Percentiles rank a stretch among this genome's conserved stretches.
These are phyloP conservation scores for Tachystola acroxantha DNA, from an alignment of 2,888 invertebrate genomes.

Conservation along the genomic window DNA sequence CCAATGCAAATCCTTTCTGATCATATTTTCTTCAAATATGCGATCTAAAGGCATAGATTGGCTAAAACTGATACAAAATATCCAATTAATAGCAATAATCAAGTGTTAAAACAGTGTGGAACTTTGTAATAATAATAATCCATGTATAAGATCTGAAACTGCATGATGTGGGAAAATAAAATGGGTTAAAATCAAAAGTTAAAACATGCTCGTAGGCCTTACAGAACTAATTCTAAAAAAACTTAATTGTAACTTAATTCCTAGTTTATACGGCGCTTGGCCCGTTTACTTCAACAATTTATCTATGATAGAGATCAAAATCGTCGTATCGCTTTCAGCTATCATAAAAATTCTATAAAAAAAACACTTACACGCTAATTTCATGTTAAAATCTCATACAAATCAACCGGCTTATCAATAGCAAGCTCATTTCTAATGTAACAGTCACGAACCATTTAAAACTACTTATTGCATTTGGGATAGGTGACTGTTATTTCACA, in stretches of 20 bases:
- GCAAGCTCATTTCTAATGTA: neutral
- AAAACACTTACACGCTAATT: slow-evolving; percentile 39
- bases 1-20: slow-evolving; percentile 43
- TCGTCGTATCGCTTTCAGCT: slow-evolving; percentile 62
- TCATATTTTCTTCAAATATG: slow-evolving; percentile 66
- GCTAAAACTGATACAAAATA: slow-evolving; percentile 16
- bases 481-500: neutral
- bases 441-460: neutral
- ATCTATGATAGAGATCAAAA: slow-evolving; percentile 47
- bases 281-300: slow-evolving; percentile 73
- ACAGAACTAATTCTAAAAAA: slow-evolving; percentile 19
- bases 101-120: slow-evolving; percentile 55
- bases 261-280: slow-evolving; percentile 34
- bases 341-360: slow-evolving; percentile 28
- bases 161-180: slow-evolving; percentile 13
- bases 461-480: too few species aligned
- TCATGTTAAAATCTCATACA: slow-evolving; percentile 43
- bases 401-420: slow-evolving; percentile 32
- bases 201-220: slow-evolving; percentile 59
- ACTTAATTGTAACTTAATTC: slow-evolving; percentile 25
- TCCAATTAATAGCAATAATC: slow-evolving; percentile 40
- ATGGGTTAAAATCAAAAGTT: slow-evolving; percentile 61
- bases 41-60: slow-evolving; percentile 41
- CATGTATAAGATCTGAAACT: too few species aligned
- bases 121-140: slow-evolving; percentile 8